These are phyloP conservation scores for Oreotragus oreotragus DNA, from an alignment of 2,113 vertebrate genomes.

Conservation along the genomic window DNA sequence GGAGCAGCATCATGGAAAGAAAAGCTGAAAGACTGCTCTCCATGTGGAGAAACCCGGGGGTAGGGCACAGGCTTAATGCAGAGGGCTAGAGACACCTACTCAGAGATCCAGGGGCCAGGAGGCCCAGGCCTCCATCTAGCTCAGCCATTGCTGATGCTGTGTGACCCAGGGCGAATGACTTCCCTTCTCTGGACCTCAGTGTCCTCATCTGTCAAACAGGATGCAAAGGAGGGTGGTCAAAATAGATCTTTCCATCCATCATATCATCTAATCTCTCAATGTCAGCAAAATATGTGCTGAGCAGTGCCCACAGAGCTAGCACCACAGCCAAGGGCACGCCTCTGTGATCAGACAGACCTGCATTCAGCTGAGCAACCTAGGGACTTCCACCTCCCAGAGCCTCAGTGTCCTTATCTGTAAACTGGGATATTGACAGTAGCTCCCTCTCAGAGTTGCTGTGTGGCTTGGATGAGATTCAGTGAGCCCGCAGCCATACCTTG, in stretches of 20 bases:
- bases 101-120: neutral
- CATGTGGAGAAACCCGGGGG: neutral
- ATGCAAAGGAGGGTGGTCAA: neutral
- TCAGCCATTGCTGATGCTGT: neutral
- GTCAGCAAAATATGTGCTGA: neutral
- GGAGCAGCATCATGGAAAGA: neutral
- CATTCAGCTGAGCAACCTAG: neutral
- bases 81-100: neutral
- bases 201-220: neutral
- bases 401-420: neutral
- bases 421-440: neutral
- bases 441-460: neutral
- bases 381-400: neutral
- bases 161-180: neutral
- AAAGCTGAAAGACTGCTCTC: neutral
- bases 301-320: neutral
- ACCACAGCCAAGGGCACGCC: neutral
- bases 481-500: constrained; percentile 84
- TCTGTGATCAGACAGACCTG: neutral
- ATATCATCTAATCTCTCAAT: neutral
- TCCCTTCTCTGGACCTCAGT: neutral
- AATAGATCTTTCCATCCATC: neutral
- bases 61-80: neutral
- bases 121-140: neutral
- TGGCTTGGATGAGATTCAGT: neutral